Evolutionary conservation across 2,888 invertebrate species (phyloP).

Genomic region (Aproaerema taeniolella): DNA sequence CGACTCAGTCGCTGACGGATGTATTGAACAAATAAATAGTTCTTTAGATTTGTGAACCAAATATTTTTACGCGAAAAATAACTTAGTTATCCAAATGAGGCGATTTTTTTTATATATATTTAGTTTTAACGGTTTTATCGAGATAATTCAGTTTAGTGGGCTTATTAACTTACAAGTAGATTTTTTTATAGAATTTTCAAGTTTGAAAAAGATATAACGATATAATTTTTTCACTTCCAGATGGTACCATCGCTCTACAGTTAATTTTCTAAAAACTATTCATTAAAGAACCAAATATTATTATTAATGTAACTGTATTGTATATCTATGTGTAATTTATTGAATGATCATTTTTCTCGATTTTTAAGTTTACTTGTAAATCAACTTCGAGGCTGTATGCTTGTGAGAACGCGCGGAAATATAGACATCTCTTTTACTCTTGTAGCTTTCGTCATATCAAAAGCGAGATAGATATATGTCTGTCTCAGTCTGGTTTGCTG

Average conservation of each 20-base stretch:
- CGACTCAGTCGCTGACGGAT: too few relatives aligned
- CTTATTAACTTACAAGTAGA: too few relatives aligned
- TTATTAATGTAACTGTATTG: conserved; percentile 62
- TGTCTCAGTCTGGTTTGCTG: background rate
- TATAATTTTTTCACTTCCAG: conserved; percentile 34
- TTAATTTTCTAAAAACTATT: conserved; percentile 41
- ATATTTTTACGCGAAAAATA: too few relatives aligned
- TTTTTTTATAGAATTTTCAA: conserved; percentile 12
- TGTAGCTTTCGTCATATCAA: background rate
- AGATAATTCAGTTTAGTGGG: too few relatives aligned
- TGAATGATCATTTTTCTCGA: conserved; percentile 45
- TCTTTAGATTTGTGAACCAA: too few relatives aligned
- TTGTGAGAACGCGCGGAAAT: background rate
- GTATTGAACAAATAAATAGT: too few relatives aligned
- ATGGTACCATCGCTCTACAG: conserved; percentile 49
- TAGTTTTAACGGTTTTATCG: too few relatives aligned
- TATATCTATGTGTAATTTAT: conserved; percentile 66
- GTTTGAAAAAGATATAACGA: too few relatives aligned
- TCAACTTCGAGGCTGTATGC: background rate
- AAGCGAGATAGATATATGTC: too few relatives aligned
- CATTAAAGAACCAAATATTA: conserved; percentile 74
- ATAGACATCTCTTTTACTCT: background rate
- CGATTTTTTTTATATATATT: too few relatives aligned
- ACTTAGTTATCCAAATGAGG: too few relatives aligned
- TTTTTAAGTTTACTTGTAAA: conserved; percentile 40